These are phyloP conservation scores for Conops quadrifasciatus DNA, from an alignment of 2,888 invertebrate genomes.

Conservation along the genomic window DNA sequence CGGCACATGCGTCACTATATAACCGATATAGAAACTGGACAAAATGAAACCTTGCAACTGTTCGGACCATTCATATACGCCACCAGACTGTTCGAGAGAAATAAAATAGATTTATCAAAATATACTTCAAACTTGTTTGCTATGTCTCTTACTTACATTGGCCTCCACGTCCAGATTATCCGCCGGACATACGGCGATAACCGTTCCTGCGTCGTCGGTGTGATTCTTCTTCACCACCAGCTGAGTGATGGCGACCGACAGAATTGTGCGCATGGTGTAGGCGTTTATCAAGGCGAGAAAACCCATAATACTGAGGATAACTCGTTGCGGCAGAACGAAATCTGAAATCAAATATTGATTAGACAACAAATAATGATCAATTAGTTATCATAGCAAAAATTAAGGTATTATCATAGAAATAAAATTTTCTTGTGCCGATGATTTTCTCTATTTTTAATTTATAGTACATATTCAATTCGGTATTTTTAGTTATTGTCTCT, in stretches of 20 bases:
- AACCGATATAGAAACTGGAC: conserved; percentile 87
- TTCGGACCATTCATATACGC: conserved; percentile 72
- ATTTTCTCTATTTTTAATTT: too few relatives aligned
- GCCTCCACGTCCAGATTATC: conserved; percentile 48
- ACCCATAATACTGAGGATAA: conserved; percentile 77
- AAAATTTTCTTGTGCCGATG: too few relatives aligned
- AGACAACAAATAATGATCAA: too few relatives aligned
- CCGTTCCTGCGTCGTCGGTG: conserved; percentile 42
- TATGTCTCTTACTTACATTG: conserved; percentile 38
- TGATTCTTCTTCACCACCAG: conserved; percentile 67
- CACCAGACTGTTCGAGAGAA: conserved; percentile 42
- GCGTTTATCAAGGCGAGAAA: conserved; percentile 77
- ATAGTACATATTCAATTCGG: too few relatives aligned
- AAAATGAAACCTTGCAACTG: conserved; percentile 79
- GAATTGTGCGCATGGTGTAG: conserved; percentile 78
- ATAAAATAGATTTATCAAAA: neutral
- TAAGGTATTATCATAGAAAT: too few relatives aligned
- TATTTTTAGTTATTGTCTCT: too few relatives aligned
- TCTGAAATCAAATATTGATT: conserved; percentile 46
- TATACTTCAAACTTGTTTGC: neutral
- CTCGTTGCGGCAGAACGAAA: conserved; percentile 69
- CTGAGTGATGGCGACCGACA: conserved; percentile 77
- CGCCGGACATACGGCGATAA: conserved; percentile 50
- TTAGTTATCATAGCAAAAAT: too few relatives aligned
- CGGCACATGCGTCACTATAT: conserved; percentile 82